Evolutionary conservation across 2,888 invertebrate species (phyloP).

Genomic region (Monoplex corrugatus): DNA sequence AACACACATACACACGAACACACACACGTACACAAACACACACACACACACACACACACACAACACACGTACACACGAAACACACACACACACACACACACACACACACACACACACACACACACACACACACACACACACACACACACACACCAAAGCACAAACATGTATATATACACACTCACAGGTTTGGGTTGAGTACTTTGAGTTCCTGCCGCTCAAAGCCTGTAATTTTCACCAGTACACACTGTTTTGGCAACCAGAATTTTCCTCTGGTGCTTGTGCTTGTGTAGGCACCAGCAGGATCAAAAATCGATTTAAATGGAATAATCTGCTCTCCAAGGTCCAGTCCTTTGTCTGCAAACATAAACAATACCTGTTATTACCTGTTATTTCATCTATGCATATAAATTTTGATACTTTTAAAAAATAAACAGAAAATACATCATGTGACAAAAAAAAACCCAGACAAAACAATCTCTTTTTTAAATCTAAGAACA

Average conservation of each 20-base stretch:
- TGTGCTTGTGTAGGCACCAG: constrained; percentile 35
- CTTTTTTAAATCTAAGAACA: too few species aligned
- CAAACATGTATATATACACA: constrained; percentile 67
- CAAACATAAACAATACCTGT: neutral
- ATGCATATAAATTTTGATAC: too few species aligned
- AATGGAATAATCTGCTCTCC: constrained; percentile 43
- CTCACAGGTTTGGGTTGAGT: constrained; percentile 94
- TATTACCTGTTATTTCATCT: too few species aligned
- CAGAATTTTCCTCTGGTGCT: constrained; percentile 83
- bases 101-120: neutral
- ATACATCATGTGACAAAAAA: too few species aligned
- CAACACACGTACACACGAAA: too few species aligned
- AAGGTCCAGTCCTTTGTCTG: constrained; percentile 25
- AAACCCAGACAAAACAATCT: too few species aligned
- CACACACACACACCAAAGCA: constrained; percentile 13
- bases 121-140: neutral
- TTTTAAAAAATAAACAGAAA: too few species aligned
- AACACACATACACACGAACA: neutral
- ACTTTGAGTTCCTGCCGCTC: constrained; percentile 90
- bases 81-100: neutral
- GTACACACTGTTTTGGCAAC: constrained; percentile 90
- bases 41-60: neutral
- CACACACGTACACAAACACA: neutral
- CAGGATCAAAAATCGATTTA: constrained; percentile 41
- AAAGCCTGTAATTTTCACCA: constrained; percentile 88